A percentile compares a stretch with the other conserved stretches of the same genome.
These are phyloP conservation scores for Coregonus sp. DNA, from an alignment of 2,797 vertebrate genomes.

Conservation along the genomic window DNA sequence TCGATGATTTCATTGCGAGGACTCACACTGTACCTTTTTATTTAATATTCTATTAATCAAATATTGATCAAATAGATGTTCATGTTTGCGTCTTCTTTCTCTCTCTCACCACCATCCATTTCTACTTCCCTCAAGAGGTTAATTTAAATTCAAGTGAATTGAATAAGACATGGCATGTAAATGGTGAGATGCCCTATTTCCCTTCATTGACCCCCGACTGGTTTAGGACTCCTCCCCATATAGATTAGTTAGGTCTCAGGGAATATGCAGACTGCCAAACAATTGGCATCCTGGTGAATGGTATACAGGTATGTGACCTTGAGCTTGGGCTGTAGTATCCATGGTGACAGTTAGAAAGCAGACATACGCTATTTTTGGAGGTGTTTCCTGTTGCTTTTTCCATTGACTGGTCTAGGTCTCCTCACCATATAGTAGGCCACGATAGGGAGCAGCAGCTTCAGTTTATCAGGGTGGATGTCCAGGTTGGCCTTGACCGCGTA, in stretches of 20 bases:
- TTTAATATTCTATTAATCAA: too few relatives aligned
- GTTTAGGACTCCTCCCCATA: too few relatives aligned
- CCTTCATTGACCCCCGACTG: too few relatives aligned
- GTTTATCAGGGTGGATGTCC: conserved; percentile 91
- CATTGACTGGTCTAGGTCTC: conserved; percentile 19
- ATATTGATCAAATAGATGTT: too few relatives aligned
- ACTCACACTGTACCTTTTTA: too few relatives aligned
- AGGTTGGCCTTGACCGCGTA: conserved; percentile 92
- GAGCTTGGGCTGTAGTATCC: background rate
- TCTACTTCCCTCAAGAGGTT: too few relatives aligned
- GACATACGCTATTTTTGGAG: background rate
- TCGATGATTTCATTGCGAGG: background rate
- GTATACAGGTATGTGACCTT: background rate
- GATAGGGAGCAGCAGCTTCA: conserved; percentile 88
- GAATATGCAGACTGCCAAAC: background rate
- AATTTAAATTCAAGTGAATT: too few relatives aligned
- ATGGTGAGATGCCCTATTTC: too few relatives aligned
- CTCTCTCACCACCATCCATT: too few relatives aligned
- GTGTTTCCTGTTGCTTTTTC: rapidly evolving
- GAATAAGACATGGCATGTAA: too few relatives aligned
- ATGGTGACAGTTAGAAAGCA: background rate
- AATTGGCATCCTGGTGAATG: background rate
- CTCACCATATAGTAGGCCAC: conserved; percentile 96
- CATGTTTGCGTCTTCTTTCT: too few relatives aligned
- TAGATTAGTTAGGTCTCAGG: too few relatives aligned